phyloP scores from a whole-genome alignment of 2,797 vertebrate species.

The Notolabrus celidotus region DNA sequence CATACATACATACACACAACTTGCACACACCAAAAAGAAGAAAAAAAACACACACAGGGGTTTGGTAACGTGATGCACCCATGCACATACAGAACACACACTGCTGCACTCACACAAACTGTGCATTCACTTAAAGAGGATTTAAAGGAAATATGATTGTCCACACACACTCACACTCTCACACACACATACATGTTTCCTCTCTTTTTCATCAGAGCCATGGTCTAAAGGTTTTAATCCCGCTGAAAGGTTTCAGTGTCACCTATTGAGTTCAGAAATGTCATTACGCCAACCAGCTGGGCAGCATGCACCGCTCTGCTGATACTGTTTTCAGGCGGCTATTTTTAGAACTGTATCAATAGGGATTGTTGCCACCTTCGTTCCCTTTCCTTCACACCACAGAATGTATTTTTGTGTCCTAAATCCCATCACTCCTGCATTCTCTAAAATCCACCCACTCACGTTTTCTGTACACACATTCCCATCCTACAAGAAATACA shows the following conservation, averaged over 20 bases:
- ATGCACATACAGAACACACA: conserved; percentile 9
- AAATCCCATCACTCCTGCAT: conserved; percentile 40
- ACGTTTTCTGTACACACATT: conserved; percentile 29
- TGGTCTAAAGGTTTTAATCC: conserved; percentile 70
- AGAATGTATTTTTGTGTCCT: conserved; percentile 5
- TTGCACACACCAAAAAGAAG: neutral
- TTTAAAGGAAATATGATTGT: conserved; percentile 18
- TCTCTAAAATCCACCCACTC: conserved; percentile 44
- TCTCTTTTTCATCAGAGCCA: conserved; percentile 45
- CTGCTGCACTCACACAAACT: neutral
- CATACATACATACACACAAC: conserved; percentile 25
- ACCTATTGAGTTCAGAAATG: conserved; percentile 70
- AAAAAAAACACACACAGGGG: neutral
- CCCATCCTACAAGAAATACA: neutral
- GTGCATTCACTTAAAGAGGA: conserved; percentile 6
- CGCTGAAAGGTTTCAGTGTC: conserved; percentile 72
- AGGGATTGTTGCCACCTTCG: conserved; percentile 33
- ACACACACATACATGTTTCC: neutral
- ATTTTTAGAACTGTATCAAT: conserved; percentile 53
- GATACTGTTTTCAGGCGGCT: conserved; percentile 41
- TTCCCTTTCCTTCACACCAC: conserved; percentile 29
- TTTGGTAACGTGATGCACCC: conserved; percentile 30
- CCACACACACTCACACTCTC: neutral
- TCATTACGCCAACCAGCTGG: conserved; percentile 58
- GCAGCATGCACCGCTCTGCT: conserved; percentile 48